phyloP scores from a whole-genome alignment of 2,113 vertebrate genomes.

The Petroica traversi region DNA sequence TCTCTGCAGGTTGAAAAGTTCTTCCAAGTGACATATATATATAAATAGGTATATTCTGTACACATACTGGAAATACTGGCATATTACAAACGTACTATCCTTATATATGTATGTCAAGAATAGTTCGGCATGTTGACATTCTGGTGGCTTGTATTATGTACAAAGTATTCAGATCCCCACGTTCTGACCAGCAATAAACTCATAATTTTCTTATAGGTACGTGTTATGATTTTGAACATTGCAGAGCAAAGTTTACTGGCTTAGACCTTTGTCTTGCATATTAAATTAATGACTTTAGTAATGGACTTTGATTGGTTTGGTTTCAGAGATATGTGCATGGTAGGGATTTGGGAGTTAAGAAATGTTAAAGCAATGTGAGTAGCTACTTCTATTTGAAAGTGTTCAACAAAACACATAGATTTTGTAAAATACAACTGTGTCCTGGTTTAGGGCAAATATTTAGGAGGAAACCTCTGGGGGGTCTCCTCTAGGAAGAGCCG shows the following conservation, averaged over 20 bases:
- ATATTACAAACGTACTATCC: background rate
- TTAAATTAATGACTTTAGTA: background rate
- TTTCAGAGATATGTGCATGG: background rate
- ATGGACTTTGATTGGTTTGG: background rate
- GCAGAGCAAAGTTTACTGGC: background rate
- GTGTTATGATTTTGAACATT: background rate
- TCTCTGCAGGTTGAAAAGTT: background rate
- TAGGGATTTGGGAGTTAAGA: background rate
- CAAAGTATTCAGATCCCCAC: background rate
- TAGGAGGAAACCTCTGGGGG: no score
- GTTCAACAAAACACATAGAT: background rate
- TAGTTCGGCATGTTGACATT: accelerated
- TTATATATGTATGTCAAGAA: background rate
- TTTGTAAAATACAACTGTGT: background rate
- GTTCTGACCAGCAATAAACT: background rate
- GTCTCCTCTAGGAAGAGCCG: no score
- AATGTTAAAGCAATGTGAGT: background rate
- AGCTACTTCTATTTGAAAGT: background rate
- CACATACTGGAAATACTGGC: accelerated
- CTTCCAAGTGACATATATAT: background rate
- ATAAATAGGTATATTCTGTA: background rate
- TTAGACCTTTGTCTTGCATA: background rate
- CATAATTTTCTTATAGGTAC: background rate
- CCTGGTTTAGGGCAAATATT: no score
- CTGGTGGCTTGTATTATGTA: background rate